Evolutionary conservation across 92 coral and sea anemone genomes (phyloP).

Genomic region (Siderastrea radians): DNA sequence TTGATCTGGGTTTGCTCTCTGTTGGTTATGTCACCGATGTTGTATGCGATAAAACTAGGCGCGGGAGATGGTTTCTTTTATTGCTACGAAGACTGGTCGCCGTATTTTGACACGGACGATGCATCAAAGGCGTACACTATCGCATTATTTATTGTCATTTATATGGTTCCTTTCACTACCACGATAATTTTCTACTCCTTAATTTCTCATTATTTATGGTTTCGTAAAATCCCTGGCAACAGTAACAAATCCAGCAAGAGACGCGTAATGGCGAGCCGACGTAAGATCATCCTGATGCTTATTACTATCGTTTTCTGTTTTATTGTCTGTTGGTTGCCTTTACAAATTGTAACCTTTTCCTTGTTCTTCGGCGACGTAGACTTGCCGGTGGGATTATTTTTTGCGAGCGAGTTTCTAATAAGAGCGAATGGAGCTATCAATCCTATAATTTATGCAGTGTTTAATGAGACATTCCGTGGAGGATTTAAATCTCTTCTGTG

Average conservation of each 20-base stretch:
- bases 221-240: constrained; percentile 76
- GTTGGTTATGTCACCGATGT: constrained; percentile 72
- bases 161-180: constrained; percentile 74
- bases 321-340: constrained; percentile 78
- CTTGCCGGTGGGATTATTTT: constrained; percentile 34
- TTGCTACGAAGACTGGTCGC: constrained; percentile 84
- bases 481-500: constrained; percentile 18
- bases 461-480: constrained; percentile 49
- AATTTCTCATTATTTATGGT: constrained; percentile 77
- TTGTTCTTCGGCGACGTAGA: constrained; percentile 27
- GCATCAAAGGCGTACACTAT: constrained; percentile 75
- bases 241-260: constrained; percentile 38
- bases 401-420: constrained; percentile 56
- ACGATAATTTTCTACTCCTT: constrained; percentile 73
- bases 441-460: constrained; percentile 49
- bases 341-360: constrained; percentile 65
- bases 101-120: constrained; percentile 32
- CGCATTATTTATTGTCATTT: constrained; percentile 76
- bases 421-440: constrained; percentile 73
- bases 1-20: constrained; percentile 76
- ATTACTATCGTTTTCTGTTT: constrained; percentile 64
- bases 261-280: constrained; percentile 28
- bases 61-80: constrained; percentile 15
- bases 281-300: constrained; percentile 62
- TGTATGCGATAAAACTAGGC: constrained; percentile 62